A percentile compares a stretch with the other conserved stretches of the same genome.
Evolutionary conservation across 2,113 vertebrate genomes (phyloP).

Genomic region (Cyprinodon brontotheroides): DNA sequence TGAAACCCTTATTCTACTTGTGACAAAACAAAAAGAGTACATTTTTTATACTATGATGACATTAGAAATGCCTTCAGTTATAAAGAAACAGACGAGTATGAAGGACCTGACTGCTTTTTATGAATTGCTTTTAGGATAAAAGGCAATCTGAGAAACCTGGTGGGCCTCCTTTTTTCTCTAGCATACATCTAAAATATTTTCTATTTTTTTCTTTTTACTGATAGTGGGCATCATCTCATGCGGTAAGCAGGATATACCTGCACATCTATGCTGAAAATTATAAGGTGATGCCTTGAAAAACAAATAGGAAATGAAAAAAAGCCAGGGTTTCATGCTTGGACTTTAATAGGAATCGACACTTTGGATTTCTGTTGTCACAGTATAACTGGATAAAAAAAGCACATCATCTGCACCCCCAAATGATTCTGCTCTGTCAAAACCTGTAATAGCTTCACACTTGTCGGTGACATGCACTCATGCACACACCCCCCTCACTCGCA

Average conservation of each 20-base stretch:
- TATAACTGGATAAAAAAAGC: constrained; percentile 59
- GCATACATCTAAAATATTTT: background rate
- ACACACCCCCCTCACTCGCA: constrained; percentile 6
- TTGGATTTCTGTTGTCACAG: constrained; percentile 57
- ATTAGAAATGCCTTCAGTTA: background rate
- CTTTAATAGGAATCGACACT: constrained; percentile 59
- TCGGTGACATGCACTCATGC: constrained; percentile 31
- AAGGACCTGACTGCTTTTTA: too few species aligned
- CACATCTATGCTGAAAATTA: background rate
- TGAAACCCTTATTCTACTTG: background rate
- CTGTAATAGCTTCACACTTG: constrained; percentile 53
- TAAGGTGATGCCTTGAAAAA: constrained; percentile 48
- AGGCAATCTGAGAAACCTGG: too few species aligned
- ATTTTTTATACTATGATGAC: background rate
- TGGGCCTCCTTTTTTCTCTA: too few species aligned
- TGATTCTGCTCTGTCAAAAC: constrained; percentile 61
- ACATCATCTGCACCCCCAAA: constrained; percentile 56
- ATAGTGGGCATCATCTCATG: too few species aligned
- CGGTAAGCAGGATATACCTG: background rate
- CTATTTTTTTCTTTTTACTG: background rate
- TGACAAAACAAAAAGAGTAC: background rate
- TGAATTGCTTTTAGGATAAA: too few species aligned
- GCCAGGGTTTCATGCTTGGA: constrained; percentile 38
- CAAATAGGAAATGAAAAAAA: constrained; percentile 37
- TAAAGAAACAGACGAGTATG: background rate